Percentiles rank a stretch among this genome's conserved stretches.
These are phyloP conservation scores for Chaetops frenatus DNA, from an alignment of 2,113 vertebrate genomes.

Conservation along the genomic window DNA sequence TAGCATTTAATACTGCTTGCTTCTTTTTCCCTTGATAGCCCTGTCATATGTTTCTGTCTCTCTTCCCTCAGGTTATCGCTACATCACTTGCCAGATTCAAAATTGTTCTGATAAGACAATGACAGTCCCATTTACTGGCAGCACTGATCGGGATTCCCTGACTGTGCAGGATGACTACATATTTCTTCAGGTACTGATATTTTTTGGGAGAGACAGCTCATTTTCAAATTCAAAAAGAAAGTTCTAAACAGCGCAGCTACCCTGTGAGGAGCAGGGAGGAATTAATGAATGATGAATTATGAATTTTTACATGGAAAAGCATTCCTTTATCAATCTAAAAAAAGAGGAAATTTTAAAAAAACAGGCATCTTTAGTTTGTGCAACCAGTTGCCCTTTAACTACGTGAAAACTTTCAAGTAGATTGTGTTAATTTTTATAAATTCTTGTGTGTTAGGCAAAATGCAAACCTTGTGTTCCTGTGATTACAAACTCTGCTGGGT, in stretches of 20 bases:
- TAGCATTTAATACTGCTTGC: background rate
- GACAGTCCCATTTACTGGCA: slow-evolving; percentile 77
- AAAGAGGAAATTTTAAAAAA: background rate
- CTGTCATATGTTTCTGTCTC: slow-evolving; percentile 1
- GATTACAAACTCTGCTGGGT: background rate
- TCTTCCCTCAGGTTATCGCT: slow-evolving; percentile 78
- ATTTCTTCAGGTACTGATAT: slow-evolving; percentile 86
- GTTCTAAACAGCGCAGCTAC: background rate
- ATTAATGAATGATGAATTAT: background rate
- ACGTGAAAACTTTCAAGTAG: background rate
- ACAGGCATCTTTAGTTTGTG: background rate
- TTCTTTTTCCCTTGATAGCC: background rate
- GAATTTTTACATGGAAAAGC: background rate
- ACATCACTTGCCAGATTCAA: slow-evolving; percentile 86
- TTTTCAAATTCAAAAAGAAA: background rate
- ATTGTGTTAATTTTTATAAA: background rate
- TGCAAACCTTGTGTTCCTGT: background rate
- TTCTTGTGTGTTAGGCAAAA: background rate
- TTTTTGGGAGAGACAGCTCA: background rate
- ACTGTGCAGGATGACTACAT: slow-evolving; percentile 90
- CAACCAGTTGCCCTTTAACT: background rate
- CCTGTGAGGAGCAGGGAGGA: background rate
- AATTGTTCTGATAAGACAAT: slow-evolving; percentile 86
- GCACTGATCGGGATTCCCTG: slow-evolving; percentile 85
- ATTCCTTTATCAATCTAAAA: background rate